These are phyloP conservation scores for Acleris laterana DNA, from an alignment of 2,888 invertebrate genomes.

Conservation along the genomic window DNA sequence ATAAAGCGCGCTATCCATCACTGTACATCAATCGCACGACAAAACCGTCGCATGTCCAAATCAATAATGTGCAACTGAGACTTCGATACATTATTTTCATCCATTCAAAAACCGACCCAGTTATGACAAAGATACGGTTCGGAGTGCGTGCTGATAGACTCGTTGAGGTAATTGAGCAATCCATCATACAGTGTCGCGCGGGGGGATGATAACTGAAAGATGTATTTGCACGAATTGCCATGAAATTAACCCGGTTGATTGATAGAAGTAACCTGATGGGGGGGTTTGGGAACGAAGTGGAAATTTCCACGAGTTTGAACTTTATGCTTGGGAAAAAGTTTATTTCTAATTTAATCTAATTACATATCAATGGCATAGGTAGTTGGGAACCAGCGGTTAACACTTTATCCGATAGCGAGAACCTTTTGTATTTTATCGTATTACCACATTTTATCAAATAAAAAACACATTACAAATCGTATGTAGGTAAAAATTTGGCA, in stretches of 20 bases:
- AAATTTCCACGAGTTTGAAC: neutral
- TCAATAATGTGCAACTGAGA: constrained; percentile 44
- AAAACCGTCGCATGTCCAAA: constrained; percentile 42
- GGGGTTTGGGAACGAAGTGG: neutral
- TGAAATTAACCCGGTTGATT: constrained; percentile 30
- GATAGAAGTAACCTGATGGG: constrained; percentile 1
- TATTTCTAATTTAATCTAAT: too few relatives aligned
- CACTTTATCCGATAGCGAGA: too few relatives aligned
- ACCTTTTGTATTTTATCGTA: too few relatives aligned
- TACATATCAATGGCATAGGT: too few relatives aligned
- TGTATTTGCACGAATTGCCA: constrained; percentile 36
- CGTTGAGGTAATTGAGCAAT: constrained; percentile 50
- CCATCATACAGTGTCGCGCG: constrained; percentile 45
- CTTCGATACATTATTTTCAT: constrained; percentile 31
- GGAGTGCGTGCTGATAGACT: constrained; percentile 34
- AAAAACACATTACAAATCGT: too few relatives aligned
- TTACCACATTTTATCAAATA: too few relatives aligned
- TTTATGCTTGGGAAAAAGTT: too few relatives aligned
- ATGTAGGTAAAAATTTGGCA: too few relatives aligned
- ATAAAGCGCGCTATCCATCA: constrained; percentile 42
- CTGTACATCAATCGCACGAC: constrained; percentile 43
- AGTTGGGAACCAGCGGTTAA: too few relatives aligned
- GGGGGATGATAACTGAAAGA: constrained; percentile 49
- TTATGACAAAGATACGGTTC: constrained; percentile 23
- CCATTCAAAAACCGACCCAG: constrained; percentile 38